Evolutionary conservation across 2,797 vertebrate genomes (phyloP).

Genomic region (Phylloscopus collybita): DNA sequence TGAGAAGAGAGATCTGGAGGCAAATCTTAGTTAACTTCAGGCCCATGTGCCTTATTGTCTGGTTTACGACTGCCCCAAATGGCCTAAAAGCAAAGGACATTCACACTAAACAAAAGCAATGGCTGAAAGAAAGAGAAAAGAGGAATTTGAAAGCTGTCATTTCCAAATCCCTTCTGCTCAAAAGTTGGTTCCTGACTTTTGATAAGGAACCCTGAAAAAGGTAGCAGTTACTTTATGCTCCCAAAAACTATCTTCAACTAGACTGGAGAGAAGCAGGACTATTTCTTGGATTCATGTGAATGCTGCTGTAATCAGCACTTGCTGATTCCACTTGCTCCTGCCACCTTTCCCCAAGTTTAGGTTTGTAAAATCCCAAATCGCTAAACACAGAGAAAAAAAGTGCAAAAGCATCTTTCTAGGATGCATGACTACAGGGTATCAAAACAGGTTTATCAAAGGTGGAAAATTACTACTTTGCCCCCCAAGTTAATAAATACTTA

Average conservation of each 20-base stretch:
- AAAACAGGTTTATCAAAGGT: background rate
- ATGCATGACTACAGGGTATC: background rate
- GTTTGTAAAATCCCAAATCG: background rate
- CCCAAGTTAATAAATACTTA: background rate
- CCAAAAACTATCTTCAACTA: background rate
- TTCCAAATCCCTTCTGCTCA: conserved; percentile 1
- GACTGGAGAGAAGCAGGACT: background rate
- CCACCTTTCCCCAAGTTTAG: background rate
- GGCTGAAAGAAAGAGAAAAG: conserved; percentile 26
- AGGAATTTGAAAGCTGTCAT: conserved; percentile 8
- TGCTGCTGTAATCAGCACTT: background rate
- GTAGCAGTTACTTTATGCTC: background rate
- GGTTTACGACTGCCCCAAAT: conserved; percentile 45
- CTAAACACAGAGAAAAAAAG: background rate
- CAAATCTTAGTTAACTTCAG: conserved; percentile 10
- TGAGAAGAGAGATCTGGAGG: conserved; percentile 1
- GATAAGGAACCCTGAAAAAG: background rate
- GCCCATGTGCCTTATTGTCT: conserved; percentile 31
- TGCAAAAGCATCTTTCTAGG: background rate
- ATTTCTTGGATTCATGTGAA: background rate
- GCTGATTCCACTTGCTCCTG: background rate
- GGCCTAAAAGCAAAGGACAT: conserved; percentile 51
- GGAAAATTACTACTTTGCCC: background rate
- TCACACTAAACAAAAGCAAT: conserved; percentile 44
- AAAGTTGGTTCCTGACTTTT: background rate